Evolutionary conservation across 2,797 vertebrate species (phyloP).

Genomic region (Nasua narica): DNA sequence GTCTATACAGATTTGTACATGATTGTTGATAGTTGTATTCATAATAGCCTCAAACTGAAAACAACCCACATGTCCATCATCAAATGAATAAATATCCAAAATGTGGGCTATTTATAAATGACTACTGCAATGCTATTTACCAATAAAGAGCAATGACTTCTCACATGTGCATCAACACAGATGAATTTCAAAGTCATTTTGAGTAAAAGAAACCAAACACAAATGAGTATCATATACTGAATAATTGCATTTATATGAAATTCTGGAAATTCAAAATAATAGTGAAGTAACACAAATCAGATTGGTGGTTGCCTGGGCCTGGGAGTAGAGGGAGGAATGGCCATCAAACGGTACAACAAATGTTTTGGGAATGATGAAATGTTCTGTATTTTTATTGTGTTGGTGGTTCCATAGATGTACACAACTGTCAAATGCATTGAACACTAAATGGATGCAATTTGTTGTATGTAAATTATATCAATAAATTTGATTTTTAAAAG

Average conservation of each 20-base stretch:
- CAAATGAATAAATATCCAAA: background rate
- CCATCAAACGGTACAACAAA: background rate
- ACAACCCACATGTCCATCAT: background rate
- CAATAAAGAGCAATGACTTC: background rate
- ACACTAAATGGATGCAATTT: background rate
- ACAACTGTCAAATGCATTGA: background rate
- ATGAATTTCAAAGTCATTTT: background rate
- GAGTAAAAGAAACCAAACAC: background rate
- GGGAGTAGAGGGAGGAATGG: background rate
- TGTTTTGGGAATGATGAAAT: background rate
- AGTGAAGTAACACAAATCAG: background rate
- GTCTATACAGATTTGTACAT: background rate
- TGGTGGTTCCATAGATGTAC: background rate
- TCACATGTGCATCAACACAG: background rate
- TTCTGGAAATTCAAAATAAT: background rate
- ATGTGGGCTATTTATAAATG: background rate
- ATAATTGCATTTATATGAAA: background rate
- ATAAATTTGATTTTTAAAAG: background rate
- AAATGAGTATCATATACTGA: background rate
- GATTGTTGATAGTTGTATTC: background rate
- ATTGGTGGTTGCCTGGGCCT: background rate
- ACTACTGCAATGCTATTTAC: background rate
- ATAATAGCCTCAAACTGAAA: background rate
- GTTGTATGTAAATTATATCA: background rate
- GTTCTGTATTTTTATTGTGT: background rate